A percentile compares a stretch with the other conserved stretches of the same genome.
Evolutionary conservation across 2,113 vertebrate species (phyloP).

Genomic region (Rhinopomastus cyanomelas): DNA sequence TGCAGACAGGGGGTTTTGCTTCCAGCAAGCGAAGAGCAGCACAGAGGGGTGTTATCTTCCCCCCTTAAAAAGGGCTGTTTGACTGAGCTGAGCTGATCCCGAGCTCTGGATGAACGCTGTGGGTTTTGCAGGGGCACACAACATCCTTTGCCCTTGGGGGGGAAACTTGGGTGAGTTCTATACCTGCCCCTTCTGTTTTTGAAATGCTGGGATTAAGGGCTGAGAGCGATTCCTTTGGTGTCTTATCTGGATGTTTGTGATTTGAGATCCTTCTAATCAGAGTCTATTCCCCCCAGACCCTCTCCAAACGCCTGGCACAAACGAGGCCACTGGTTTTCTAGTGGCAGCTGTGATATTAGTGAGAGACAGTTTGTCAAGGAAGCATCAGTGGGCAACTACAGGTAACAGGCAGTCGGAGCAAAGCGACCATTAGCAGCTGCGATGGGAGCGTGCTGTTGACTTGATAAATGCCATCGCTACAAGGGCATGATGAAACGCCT

Average conservation of each 20-base stretch:
- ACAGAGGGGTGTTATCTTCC: too few species aligned
- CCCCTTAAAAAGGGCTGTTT: neutral
- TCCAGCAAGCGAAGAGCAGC: neutral
- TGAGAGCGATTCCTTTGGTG: neutral
- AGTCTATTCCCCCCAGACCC: neutral
- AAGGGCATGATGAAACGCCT: neutral
- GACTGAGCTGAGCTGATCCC: neutral
- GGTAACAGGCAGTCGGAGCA: neutral
- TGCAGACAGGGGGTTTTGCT: neutral
- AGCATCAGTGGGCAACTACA: neutral
- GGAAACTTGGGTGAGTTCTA: neutral
- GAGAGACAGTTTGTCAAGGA: neutral
- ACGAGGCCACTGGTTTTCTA: neutral
- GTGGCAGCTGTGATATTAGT: neutral
- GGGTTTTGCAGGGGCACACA: neutral
- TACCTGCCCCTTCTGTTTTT: neutral
- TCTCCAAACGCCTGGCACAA: neutral
- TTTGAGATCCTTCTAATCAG: neutral
- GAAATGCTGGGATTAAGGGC: slow-evolving; percentile 23
- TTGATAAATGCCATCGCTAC: neutral
- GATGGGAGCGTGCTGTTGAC: neutral
- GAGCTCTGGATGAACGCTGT: neutral
- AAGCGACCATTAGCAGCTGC: neutral
- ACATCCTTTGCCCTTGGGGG: neutral
- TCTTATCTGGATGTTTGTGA: neutral